Percentiles rank a stretch among this genome's conserved stretches.
Conservation (phyloP, 2,113 vertebrate genomes). For the Paramormyrops kingsleyae region DNA sequence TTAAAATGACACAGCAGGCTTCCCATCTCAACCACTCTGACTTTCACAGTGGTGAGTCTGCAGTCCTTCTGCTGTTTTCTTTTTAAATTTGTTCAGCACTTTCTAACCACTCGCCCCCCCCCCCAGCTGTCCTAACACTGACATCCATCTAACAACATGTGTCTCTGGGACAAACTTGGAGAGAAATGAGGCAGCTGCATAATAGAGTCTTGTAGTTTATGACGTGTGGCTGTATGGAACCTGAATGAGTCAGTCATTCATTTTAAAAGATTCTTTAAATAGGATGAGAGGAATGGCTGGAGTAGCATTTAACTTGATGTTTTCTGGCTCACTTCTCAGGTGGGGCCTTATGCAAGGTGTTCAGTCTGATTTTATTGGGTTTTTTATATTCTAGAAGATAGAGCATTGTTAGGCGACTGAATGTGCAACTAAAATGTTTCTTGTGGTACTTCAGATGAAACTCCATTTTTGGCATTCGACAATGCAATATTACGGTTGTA, state of each 20-base stretch:
- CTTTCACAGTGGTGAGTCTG: constrained; percentile 71
- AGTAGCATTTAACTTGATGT: not conserved
- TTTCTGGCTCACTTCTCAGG: not conserved
- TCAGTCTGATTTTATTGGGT: not conserved
- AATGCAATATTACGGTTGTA: not conserved
- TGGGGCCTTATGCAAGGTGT: not conserved
- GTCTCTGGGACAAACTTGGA: not conserved
- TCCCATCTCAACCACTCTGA: constrained; percentile 64
- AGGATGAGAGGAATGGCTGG: not conserved
- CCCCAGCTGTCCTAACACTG: constrained; percentile 52
- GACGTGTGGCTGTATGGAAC: not conserved
- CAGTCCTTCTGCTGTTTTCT: constrained; percentile 32
- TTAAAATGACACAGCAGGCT: constrained; percentile 59
- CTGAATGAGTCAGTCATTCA: not conserved
- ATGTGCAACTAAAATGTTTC: not conserved
- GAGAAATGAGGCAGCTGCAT: not conserved
- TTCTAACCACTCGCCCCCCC: constrained; percentile 38
- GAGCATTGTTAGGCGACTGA: not conserved
- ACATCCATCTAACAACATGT: constrained; percentile 44
- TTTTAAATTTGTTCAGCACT: not conserved
- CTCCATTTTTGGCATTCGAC: not conserved
- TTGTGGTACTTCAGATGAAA: not conserved
- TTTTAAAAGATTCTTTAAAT: not conserved
- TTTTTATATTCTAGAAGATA: not conserved
- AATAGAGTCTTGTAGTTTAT: not conserved